Evolutionary conservation across 2,113 vertebrate genomes (phyloP), one percentile per base, ranked within the genome.

Genomic region (Solea senegalensis): DNA sequence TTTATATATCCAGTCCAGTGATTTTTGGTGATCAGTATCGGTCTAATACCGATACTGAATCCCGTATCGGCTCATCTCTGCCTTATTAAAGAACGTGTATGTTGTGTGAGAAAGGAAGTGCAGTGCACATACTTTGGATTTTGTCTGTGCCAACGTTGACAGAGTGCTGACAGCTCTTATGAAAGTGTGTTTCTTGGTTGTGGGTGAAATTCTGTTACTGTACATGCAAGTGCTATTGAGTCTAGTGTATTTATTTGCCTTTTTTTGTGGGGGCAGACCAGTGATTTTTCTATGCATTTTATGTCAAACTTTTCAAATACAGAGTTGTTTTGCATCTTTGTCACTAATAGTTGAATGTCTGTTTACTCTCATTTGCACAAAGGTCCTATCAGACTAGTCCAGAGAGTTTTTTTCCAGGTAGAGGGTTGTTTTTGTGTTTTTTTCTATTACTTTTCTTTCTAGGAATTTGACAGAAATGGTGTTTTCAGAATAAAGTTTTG

Each of bases 41-140:
- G 34, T 34, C 34, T 2, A 34, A 34, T 34, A 34, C 34, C 5
- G 34, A 34, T 34, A 34, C 34, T 34, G 34, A 34, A 34, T 34
- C 34, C 5, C 5, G 34, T 34, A 6, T 34, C 34, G 5, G 5
- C 34, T 34, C 34, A 34, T 34, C 34, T 34, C 34, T 34, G 5
- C 34, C 34, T 34, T 34, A 4, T 34, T 34, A 4, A 34, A 34
- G 34, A 88, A 69, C 83, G 83, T 86, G 86, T 85, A 7, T 80
- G 58, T 57, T 5, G 3, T 54, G 63, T 60, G 45, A 40, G 43
- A 78, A 63, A 74, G 52, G 41, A 90, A 76, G 89, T 92, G 89
- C 90, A 83, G 90, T 83, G 89, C 89, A 90, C 90, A 76, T 68
- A 61, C 51, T 81, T 59, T 63, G 62, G 15, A 45, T 82, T 69